Conservation (phyloP, 2,113 vertebrate species). For the Notarius quadriscutis region DNA sequence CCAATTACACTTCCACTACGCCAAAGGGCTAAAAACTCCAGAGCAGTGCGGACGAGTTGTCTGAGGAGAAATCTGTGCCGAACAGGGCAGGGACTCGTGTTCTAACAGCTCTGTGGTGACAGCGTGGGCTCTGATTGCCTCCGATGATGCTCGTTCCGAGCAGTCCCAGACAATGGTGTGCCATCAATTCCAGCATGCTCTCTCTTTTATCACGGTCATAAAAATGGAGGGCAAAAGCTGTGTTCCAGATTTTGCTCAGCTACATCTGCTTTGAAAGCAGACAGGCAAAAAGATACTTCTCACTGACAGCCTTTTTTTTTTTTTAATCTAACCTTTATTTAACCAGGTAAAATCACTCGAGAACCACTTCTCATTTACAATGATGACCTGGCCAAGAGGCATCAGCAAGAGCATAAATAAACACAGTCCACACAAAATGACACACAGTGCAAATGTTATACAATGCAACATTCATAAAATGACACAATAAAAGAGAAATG, state of each 20-base stretch:
- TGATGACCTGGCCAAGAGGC: no score
- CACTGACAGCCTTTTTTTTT: no score
- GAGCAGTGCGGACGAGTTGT: constrained; percentile 34
- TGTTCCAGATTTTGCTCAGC: constrained; percentile 44
- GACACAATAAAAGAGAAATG: no score
- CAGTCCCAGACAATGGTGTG: constrained; percentile 31
- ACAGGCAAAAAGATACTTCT: constrained; percentile 43
- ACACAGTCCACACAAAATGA: no score
- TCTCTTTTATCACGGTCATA: constrained; percentile 49
- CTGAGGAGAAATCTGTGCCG: constrained; percentile 28
- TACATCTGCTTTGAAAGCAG: constrained; percentile 45
- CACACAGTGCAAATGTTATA: no score
- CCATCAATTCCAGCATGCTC: constrained; percentile 23
- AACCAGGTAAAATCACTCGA: no score
- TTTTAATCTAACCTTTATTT: no score
- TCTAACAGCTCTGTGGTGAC: constrained; percentile 25
- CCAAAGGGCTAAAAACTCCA: constrained; percentile 49
- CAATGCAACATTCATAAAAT: no score
- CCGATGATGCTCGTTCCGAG: constrained; percentile 22
- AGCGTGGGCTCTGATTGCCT: constrained; percentile 24
- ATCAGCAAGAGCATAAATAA: no score
- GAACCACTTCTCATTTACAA: no score
- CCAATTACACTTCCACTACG: constrained; percentile 62
- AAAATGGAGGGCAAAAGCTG: constrained; percentile 45
- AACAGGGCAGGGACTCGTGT: constrained; percentile 21